Percentiles rank a stretch among this genome's conserved stretches.
These are phyloP conservation scores for Nibea albiflora DNA, from an alignment of 2,113 vertebrate genomes.

Conservation along the genomic window DNA sequence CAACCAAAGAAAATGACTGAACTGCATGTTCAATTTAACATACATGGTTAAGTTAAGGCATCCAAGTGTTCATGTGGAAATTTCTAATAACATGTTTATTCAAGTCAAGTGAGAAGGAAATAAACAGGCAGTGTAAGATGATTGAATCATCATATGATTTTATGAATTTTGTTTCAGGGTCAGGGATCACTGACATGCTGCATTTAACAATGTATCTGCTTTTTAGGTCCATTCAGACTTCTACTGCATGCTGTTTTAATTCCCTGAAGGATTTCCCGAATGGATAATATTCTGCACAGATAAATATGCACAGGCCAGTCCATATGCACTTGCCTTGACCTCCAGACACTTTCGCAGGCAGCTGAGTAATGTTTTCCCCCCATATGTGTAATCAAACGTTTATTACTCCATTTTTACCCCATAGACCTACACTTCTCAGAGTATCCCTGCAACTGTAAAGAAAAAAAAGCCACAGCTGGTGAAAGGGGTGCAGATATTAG, in stretches of 20 bases:
- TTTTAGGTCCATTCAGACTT: constrained; percentile 15
- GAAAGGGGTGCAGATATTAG: constrained; percentile 64
- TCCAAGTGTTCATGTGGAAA: constrained; percentile 13
- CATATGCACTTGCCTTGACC: constrained; percentile 63
- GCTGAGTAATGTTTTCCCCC: constrained; percentile 31
- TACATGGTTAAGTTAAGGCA: neutral
- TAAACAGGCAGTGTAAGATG: neutral
- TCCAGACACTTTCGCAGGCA: constrained; percentile 37
- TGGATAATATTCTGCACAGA: constrained; percentile 25
- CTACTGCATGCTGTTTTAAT: constrained; percentile 13
- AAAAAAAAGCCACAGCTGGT: constrained; percentile 55
- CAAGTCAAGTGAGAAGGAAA: constrained; percentile 17
- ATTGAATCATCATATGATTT: neutral
- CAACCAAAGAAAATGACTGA: no score
- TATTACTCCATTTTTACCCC: constrained; percentile 45
- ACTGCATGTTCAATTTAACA: neutral
- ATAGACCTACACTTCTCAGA: constrained; percentile 45
- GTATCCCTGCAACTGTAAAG: constrained; percentile 62
- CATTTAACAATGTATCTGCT: constrained; percentile 24
- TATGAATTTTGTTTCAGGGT: neutral
- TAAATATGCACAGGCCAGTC: constrained; percentile 37
- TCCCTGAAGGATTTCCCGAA: constrained; percentile 18
- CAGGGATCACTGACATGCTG: neutral
- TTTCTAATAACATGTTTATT: constrained; percentile 22
- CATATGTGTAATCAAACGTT: constrained; percentile 44